Conservation (phyloP, 1,140 invertebrate genomes). For the Drosophila biarmipes region DNA sequence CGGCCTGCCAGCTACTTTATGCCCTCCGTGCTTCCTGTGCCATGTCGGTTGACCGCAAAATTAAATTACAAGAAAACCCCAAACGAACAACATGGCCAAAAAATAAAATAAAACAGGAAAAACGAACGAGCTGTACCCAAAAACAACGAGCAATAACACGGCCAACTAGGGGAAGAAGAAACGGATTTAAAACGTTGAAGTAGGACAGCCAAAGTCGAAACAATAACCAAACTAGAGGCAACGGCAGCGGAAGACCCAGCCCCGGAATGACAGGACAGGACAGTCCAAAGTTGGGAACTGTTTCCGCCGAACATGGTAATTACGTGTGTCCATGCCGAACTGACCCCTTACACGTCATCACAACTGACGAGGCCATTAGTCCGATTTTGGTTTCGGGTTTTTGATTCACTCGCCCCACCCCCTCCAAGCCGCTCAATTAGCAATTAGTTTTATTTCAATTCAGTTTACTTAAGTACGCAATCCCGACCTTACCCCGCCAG, state of each 20-base stretch:
- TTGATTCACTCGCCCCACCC: not conserved
- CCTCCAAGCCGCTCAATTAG: slow-evolving; percentile 60
- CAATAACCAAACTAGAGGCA: slow-evolving; percentile 32
- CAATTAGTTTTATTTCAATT: slow-evolving; percentile 78
- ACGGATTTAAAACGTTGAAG: slow-evolving; percentile 27
- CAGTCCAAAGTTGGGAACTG: slow-evolving; percentile 55
- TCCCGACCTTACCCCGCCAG: slow-evolving; percentile 18
- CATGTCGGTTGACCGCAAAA: slow-evolving; percentile 78
- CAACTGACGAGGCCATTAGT: slow-evolving; percentile 37
- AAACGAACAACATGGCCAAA: slow-evolving; percentile 56
- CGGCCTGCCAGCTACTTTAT: slow-evolving; percentile 45
- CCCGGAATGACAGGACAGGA: slow-evolving; percentile 25
- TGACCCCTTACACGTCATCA: slow-evolving; percentile 51
- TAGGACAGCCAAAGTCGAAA: slow-evolving; percentile 54
- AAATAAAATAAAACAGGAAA: no score
- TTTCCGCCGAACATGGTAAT: slow-evolving; percentile 69
- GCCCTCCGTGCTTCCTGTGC: slow-evolving; percentile 57
- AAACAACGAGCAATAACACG: slow-evolving; percentile 35
- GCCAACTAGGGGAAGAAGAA: slow-evolving; percentile 16
- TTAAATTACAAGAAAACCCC: slow-evolving; percentile 77
- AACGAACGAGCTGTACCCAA: slow-evolving; percentile 60
- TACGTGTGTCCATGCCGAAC: slow-evolving; percentile 57
- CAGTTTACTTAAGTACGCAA: slow-evolving; percentile 54
- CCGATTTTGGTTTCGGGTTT: slow-evolving; percentile 19
- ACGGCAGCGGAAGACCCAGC: slow-evolving; percentile 13